A percentile compares a stretch with the other conserved stretches of the same genome.
phyloP scores from a whole-genome alignment of 2,888 invertebrate species.

The Drymonia ruficornis region DNA sequence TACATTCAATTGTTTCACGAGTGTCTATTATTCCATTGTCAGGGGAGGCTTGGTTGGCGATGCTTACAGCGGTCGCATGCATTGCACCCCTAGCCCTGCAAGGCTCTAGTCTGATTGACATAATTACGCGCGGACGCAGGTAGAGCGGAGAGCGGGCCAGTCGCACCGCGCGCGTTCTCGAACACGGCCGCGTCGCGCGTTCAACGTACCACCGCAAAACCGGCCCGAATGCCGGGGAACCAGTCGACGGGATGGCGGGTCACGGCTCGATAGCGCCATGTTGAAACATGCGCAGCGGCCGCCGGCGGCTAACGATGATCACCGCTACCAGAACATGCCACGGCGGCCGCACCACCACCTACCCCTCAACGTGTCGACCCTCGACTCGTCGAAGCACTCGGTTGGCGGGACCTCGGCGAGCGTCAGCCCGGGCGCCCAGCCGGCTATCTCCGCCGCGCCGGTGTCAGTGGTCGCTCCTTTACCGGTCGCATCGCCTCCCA shows the following conservation, averaged over 20 bases:
- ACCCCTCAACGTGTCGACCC: constrained; percentile 87
- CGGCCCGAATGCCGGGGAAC: constrained; percentile 71
- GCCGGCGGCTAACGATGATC: constrained; percentile 82
- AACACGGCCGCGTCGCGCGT: constrained; percentile 20
- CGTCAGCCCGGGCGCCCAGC: constrained; percentile 83
- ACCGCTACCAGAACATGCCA: constrained; percentile 84
- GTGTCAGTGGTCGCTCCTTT: constrained; percentile 60
- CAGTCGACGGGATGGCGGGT: constrained; percentile 77
- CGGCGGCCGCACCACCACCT: constrained; percentile 86
- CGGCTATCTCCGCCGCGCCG: constrained; percentile 47
- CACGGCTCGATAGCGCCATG: constrained; percentile 83
- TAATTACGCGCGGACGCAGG: constrained; percentile 68
- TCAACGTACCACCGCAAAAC: constrained; percentile 32
- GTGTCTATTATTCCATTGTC: constrained; percentile 54
- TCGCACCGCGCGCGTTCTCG: constrained; percentile 60
- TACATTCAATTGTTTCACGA: constrained; percentile 29
- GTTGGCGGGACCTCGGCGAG: constrained; percentile 84
- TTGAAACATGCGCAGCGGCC: constrained; percentile 89
- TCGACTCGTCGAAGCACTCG: constrained; percentile 88
- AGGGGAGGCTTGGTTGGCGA: constrained; percentile 48
- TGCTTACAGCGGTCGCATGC: constrained; percentile 26
- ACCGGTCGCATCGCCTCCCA: constrained; percentile 71
- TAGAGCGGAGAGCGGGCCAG: constrained; percentile 49
- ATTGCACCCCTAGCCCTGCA: constrained; percentile 49
- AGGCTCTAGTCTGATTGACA: constrained; percentile 62